Conservation (phyloP, 2,888 invertebrate species). For the Gonocerus acuteangulatus region DNA sequence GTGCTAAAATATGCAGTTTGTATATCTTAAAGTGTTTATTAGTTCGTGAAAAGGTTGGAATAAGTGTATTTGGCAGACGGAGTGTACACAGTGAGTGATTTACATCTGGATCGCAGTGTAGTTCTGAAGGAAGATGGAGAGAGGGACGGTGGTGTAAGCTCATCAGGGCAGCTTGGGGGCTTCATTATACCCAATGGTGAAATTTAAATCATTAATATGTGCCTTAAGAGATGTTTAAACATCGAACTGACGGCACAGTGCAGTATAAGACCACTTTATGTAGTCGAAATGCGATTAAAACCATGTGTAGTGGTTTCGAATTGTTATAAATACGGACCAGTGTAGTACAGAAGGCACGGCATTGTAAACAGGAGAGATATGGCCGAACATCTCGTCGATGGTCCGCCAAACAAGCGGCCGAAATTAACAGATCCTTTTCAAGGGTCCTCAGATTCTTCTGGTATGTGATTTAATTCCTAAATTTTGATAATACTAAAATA, state of each 20-base stretch:
- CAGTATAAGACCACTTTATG: slow-evolving; percentile 40
- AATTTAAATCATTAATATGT: slow-evolving; percentile 62
- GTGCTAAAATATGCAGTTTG: slow-evolving; percentile 40
- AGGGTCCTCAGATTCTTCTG: slow-evolving; percentile 71
- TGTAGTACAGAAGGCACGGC: slow-evolving; percentile 39
- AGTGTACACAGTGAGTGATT: slow-evolving; percentile 32
- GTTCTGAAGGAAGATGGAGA: slow-evolving; percentile 57
- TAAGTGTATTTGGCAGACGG: slow-evolving; percentile 35
- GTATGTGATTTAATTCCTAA: slow-evolving; percentile 46
- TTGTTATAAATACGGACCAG: slow-evolving; percentile 45
- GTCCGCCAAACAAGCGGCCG: slow-evolving; percentile 92
- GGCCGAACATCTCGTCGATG: slow-evolving; percentile 91
- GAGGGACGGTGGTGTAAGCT: slow-evolving; percentile 49
- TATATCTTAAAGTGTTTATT: slow-evolving; percentile 42
- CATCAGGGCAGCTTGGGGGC: slow-evolving; percentile 50
- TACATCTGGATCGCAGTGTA: slow-evolving; percentile 61
- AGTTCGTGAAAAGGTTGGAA: slow-evolving; percentile 33
- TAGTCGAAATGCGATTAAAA: slow-evolving; percentile 43
- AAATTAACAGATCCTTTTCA: slow-evolving; percentile 79
- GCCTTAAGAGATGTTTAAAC: slow-evolving; percentile 66
- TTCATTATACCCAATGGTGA: slow-evolving; percentile 76
- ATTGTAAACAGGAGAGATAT: slow-evolving; percentile 49
- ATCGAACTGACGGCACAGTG: slow-evolving; percentile 54
- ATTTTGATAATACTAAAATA: slow-evolving; percentile 12
- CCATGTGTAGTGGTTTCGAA: slow-evolving; percentile 45